Evolutionary conservation across 1,140 invertebrate genomes (phyloP), one percentile per base, ranked within the genome.

Genomic region (Pachypeltis micranthus): DNA sequence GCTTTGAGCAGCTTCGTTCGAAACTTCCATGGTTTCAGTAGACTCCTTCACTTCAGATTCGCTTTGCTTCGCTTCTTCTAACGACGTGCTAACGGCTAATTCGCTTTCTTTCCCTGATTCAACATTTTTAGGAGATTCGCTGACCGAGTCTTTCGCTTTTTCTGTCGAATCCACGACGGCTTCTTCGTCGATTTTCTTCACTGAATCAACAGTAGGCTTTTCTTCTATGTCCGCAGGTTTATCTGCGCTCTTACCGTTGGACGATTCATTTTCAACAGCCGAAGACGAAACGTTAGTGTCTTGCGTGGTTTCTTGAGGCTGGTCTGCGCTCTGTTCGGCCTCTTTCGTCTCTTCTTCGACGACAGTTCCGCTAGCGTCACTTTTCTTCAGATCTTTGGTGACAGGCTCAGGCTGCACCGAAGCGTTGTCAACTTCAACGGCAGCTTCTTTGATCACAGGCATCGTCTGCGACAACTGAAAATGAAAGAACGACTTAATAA

Each of bases 371-470:
- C 2, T 21, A 1, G 7, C 19, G 3, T 2, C 14, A 2, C 21
- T 19, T 24, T 54, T 24, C 12, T 29, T 28, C 21, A 12, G 4
- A 2, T 34, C 29, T 21, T 28, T 31, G 10, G 24, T 47, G 1
- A 3, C 31, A 24, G 25, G 29, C 27, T 61, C 59, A 44, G 19
- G 4, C 14, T 23, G 26, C 19, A 57, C 31, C 19, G 29, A 19
- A 3, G 21, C 12, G n/a, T n/a, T n/a, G 16, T 63, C 25, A 1
- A 57, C 62, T 24, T 58, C 62, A 3, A 47, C 60, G 39, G 26
- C 31, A 16, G 27, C 26, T 47, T 64, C 63, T 26, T 64, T 59
- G 16, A 64, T 34, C 10, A 44, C 63, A 44, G 63, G 63, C 63
- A 64, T 64, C 29, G 14, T 47, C 31, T 27, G 51, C 2, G 1